Percentiles rank a stretch among this genome's conserved stretches.
Conservation (phyloP, 92 coral and sea anemone species). For the Diadumene lineata region DNA sequence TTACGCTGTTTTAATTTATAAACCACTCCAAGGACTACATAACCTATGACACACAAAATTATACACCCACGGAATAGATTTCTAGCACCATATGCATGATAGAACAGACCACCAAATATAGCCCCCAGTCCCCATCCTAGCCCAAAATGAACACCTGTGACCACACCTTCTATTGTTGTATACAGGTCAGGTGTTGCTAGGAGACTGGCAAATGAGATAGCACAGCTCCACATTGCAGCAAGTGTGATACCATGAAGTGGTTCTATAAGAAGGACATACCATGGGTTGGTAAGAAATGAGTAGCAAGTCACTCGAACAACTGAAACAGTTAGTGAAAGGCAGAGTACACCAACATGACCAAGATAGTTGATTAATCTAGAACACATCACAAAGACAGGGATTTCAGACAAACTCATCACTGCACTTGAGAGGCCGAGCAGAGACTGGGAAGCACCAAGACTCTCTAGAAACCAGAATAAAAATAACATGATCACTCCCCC, state of each 20-base stretch:
- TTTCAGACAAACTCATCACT: slow-evolving; percentile 38
- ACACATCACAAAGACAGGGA: slow-evolving; percentile 28
- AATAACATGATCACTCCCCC: slow-evolving; percentile 50
- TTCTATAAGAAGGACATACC: slow-evolving; percentile 49
- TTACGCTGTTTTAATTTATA: slow-evolving; percentile 18
- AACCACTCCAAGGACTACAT: slow-evolving; percentile 26
- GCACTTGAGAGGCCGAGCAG: slow-evolving; percentile 40
- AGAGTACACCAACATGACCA: slow-evolving; percentile 43
- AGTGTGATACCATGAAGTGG: slow-evolving; percentile 51
- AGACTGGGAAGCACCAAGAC: slow-evolving; percentile 46
- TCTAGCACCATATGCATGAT: slow-evolving; percentile 35
- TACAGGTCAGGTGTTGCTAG: slow-evolving; percentile 40
- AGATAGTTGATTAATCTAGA: slow-evolving; percentile 20
- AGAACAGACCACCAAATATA: slow-evolving; percentile 37
- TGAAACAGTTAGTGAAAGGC: slow-evolving; percentile 20
- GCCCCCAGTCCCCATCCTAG: slow-evolving; percentile 59
- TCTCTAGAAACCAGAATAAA: slow-evolving; percentile 53
- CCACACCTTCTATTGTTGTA: slow-evolving; percentile 41
- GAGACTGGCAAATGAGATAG: slow-evolving; percentile 38
- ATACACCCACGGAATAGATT: slow-evolving; percentile 38
- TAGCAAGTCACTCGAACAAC: slow-evolving; percentile 29
- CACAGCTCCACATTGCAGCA: slow-evolving; percentile 44
- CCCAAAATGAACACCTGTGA: slow-evolving; percentile 48
- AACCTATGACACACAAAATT: slow-evolving; percentile 27
- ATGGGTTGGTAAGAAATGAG: slow-evolving; percentile 35